Evolutionary conservation across 2,797 vertebrate genomes (phyloP), one percentile per base, ranked within the genome.

Genomic region (Silurus aristotelis): DNA sequence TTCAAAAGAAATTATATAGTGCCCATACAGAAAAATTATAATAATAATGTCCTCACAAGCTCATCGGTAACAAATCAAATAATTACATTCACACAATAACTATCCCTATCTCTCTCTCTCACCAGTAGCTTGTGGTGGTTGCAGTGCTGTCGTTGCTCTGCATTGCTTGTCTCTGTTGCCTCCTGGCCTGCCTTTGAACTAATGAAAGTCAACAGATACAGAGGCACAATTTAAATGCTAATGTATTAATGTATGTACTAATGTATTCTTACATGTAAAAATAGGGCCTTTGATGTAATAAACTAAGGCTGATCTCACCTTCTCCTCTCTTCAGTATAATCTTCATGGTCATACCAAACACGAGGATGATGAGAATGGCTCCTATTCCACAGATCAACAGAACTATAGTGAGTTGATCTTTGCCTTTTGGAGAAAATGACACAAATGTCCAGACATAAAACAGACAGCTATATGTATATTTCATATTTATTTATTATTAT

Each of bases 111-210:
- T 38, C 38, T 38, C 38, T 75, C 31, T 9, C 31, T 9, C 73
- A 86, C 66, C 83, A 88, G 87, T 85, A 84, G 82, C 48, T 82
- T 14, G 56, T 55, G 1, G 48, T 46, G 63, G 82, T 82, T 1
- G 70, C 22, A 0, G 31, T 66, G 61, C 38, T 85, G 71, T 43
- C 20, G 22, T 63, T 73, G 77, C 80, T 82, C 52, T 88, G 85
- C 58, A 82, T 67, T 4, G 43, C 66, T 78, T 90, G 75, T 48
- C 87, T 86, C 58, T 83, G 85, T n/a, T 80, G 85, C 72, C 75
- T 88, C 70, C 87, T 87, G 71, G 63, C 75, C 43, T 85, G 55
- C 17, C 82, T 89, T 77, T 86, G 87, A 68, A n/a, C 89, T 90
- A 66, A 60, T 72, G 14, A 75, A 52, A 61, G 46, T 82, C 10